Evolutionary conservation across 2,113 vertebrate genomes (phyloP).

Genomic region (Jacana jacana): DNA sequence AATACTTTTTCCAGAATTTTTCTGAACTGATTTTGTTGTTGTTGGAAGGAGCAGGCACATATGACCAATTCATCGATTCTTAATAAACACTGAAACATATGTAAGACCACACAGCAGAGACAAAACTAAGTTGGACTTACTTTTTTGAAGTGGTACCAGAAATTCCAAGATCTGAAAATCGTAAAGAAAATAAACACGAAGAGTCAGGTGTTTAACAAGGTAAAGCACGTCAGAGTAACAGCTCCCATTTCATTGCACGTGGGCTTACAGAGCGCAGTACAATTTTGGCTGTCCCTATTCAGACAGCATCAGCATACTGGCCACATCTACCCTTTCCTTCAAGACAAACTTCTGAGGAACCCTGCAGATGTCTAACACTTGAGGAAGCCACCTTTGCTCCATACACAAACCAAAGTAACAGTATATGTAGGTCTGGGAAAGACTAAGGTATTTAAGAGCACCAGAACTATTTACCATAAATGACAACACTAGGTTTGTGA

Average conservation of each 20-base stretch:
- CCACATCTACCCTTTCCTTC: not conserved
- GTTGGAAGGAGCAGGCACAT: not conserved
- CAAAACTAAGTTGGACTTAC: slow-evolving; percentile 78
- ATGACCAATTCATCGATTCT: not conserved
- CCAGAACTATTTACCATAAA: not conserved
- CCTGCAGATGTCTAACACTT: not conserved
- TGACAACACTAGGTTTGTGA: not conserved
- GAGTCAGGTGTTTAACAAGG: not conserved
- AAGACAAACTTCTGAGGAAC: not conserved
- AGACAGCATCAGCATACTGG: not conserved
- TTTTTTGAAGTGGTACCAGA: slow-evolving; percentile 89
- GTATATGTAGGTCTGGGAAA: not conserved
- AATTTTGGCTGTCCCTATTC: not conserved
- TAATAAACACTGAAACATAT: not conserved
- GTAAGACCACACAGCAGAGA: not conserved
- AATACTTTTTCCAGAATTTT: not conserved
- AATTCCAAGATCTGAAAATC: slow-evolving; percentile 91
- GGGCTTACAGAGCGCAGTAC: not conserved
- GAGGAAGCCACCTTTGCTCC: not conserved
- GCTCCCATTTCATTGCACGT: not conserved
- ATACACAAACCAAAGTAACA: not conserved
- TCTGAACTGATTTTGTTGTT: not conserved
- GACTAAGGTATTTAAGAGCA: not conserved
- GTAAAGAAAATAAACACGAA: not conserved
- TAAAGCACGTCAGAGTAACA: not conserved